Percentiles rank a stretch among this genome's conserved stretches.
These are phyloP conservation scores for Thymelicus lineola DNA, from an alignment of 2,888 invertebrate species.

Conservation along the genomic window DNA sequence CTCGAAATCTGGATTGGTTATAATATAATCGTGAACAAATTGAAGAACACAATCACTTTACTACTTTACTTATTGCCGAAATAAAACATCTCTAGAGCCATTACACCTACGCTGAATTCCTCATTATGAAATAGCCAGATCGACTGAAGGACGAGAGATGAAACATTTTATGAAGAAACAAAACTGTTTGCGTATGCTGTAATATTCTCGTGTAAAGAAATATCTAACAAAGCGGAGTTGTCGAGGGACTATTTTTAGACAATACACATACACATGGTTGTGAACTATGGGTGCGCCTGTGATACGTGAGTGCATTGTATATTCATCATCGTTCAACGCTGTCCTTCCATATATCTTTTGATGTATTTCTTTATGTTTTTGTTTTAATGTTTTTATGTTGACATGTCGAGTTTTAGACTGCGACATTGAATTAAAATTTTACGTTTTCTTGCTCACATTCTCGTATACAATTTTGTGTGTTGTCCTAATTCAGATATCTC, in stretches of 20 bases:
- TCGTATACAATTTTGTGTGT: no score
- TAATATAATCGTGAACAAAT: background rate
- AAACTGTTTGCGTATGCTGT: conserved; percentile 20
- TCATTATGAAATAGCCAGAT: conserved; percentile 19
- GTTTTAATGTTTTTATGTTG: conserved; percentile 9
- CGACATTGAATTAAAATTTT: no score
- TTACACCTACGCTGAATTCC: conserved; percentile 15
- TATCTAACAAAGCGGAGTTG: conserved; percentile 16
- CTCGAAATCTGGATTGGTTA: background rate
- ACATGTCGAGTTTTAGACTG: background rate
- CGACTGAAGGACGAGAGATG: conserved; percentile 20
- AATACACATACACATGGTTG: conserved; percentile 35
- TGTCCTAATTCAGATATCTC: background rate
- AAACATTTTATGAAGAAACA: conserved; percentile 24
- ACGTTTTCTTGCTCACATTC: no score
- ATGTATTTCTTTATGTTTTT: conserved; percentile 15
- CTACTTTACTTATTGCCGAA: background rate
- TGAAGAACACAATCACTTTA: background rate
- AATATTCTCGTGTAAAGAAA: conserved; percentile 36
- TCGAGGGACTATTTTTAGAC: conserved; percentile 38
- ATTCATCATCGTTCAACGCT: conserved; percentile 27
- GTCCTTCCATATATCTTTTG: conserved; percentile 23
- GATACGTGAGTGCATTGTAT: conserved; percentile 27
- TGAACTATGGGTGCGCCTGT: conserved; percentile 28
- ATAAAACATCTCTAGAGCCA: background rate